These are phyloP conservation scores for Protomyctophum bolini DNA, from an alignment of 2,113 vertebrate species.

Conservation along the genomic window DNA sequence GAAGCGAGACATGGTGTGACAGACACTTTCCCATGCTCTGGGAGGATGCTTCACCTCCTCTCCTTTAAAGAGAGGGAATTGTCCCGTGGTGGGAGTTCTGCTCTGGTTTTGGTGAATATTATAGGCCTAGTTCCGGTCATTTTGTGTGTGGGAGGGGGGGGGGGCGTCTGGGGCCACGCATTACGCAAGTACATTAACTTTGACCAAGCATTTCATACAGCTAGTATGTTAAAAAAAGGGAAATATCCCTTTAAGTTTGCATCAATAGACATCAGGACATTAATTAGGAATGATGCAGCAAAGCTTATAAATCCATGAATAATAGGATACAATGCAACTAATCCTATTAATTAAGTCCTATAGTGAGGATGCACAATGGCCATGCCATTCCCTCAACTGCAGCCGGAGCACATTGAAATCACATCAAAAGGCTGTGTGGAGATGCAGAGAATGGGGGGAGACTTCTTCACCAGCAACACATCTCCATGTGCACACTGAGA, in stretches of 20 bases:
- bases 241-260: slow-evolving; percentile 23
- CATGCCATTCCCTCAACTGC: slow-evolving; percentile 16
- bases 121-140: too few species aligned
- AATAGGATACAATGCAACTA: slow-evolving; percentile 53
- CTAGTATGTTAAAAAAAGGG: too few species aligned
- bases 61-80: slow-evolving; percentile 3
- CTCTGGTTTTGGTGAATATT: too few species aligned
- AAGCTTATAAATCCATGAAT: slow-evolving; percentile 39
- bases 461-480: not conserved
- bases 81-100: slow-evolving; percentile 1
- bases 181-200: too few species aligned
- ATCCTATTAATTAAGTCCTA: slow-evolving; percentile 62
- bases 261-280: slow-evolving; percentile 38
- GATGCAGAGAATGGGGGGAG: slow-evolving; percentile 23
- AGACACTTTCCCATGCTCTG: slow-evolving; percentile 55
- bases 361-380: slow-evolving; percentile 59
- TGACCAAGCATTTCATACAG: too few species aligned
- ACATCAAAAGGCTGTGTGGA: slow-evolving; percentile 41
- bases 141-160: too few species aligned
- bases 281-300: slow-evolving; percentile 34
- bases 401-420: slow-evolving; percentile 47
- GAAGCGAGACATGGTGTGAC: not conserved
- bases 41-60: slow-evolving; percentile 36
- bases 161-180: too few species aligned
- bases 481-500: not conserved